Conservation (phyloP, 2,113 vertebrate species). For the Cervus canadensis region DNA sequence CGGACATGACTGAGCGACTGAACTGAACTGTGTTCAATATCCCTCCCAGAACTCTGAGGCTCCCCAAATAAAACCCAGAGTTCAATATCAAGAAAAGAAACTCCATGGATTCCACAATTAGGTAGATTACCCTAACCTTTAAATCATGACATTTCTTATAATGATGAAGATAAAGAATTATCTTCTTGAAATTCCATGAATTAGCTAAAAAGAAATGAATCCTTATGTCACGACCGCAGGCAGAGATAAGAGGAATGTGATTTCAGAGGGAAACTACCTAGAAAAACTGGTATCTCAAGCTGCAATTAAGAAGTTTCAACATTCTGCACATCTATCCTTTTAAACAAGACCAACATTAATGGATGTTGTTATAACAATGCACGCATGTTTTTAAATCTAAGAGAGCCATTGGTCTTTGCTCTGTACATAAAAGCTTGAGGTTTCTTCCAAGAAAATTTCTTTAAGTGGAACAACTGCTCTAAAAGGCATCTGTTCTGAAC, state of each 20-base stretch:
- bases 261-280: not conserved
- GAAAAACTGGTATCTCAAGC: not conserved
- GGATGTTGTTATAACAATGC: not conserved
- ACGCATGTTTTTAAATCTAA: not conserved
- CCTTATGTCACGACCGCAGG: not conserved
- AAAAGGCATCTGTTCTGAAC: not conserved
- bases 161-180: not conserved
- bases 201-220: not conserved
- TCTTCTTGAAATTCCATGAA: constrained; percentile 10
- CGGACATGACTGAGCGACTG: not conserved
- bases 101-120: not conserved
- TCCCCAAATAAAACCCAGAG: not conserved
- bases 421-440: not conserved
- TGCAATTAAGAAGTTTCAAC: not conserved
- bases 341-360: constrained; percentile 12
- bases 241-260: not conserved
- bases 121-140: not conserved
- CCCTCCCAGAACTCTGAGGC: not conserved
- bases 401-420: not conserved
- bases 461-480: not conserved
- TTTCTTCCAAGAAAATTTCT: not conserved
- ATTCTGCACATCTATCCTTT: not conserved
- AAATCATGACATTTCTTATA: not conserved
- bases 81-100: not conserved
- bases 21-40: not conserved